phyloP scores from a whole-genome alignment of 1,140 invertebrate species.

The Apis dorsata region DNA sequence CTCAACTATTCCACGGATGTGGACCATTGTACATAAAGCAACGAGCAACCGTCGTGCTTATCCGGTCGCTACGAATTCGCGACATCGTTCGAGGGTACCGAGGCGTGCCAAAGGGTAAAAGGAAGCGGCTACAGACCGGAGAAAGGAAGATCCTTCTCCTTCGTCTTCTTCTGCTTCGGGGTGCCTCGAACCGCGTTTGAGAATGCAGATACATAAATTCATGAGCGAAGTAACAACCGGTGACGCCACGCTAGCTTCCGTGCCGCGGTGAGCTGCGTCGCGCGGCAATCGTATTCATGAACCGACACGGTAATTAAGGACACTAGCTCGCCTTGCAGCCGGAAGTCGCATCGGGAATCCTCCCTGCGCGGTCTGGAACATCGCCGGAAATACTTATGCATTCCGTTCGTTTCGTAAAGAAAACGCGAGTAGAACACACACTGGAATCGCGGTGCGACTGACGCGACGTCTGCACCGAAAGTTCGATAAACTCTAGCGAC shows the following conservation, averaged over 20 bases:
- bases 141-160: constrained; percentile 52
- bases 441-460: constrained; percentile 43
- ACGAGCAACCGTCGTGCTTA: constrained; percentile 24
- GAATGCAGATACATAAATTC: constrained; percentile 81
- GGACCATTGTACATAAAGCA: constrained; percentile 16
- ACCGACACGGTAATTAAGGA: constrained; percentile 81
- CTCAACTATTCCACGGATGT: not conserved
- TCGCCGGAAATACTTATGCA: constrained; percentile 80
- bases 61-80: constrained; percentile 41
- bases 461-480: not conserved
- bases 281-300: constrained; percentile 80
- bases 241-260: constrained; percentile 80
- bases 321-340: constrained; percentile 79
- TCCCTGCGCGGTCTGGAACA: constrained; percentile 73
- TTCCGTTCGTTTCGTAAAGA: constrained; percentile 76
- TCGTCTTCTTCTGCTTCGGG: constrained; percentile 54
- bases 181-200: constrained; percentile 71
- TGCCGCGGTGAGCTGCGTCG: constrained; percentile 65
- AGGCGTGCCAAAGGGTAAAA: constrained; percentile 57
- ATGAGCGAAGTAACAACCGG: constrained; percentile 80
- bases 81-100: constrained; percentile 59
- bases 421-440: constrained; percentile 67
- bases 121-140: constrained; percentile 48
- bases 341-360: constrained; percentile 79
- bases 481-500: constrained; percentile 57